These are phyloP conservation scores for Boloria euphrosyne DNA, from an alignment of 2,888 invertebrate species.

Conservation along the genomic window DNA sequence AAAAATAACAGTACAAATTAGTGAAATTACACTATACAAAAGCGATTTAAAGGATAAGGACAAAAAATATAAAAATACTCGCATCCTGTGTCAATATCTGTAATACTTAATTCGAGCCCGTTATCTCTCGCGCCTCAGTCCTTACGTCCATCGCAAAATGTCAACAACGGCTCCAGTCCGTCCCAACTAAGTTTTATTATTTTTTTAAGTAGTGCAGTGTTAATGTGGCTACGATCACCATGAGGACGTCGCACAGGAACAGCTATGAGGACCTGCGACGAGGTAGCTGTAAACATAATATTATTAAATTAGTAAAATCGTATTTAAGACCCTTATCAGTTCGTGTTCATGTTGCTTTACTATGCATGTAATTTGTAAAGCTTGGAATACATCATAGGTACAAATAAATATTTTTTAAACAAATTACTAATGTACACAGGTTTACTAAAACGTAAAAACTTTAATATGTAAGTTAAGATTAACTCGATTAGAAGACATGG, in stretches of 20 bases:
- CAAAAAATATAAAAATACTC: too few relatives aligned
- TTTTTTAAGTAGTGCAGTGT: conserved; percentile 21
- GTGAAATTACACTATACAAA: too few relatives aligned
- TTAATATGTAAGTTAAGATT: too few relatives aligned
- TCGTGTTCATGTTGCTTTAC: neutral
- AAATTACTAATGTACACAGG: too few relatives aligned
- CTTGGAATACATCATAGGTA: neutral
- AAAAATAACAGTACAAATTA: too few relatives aligned
- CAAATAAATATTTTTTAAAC: too few relatives aligned
- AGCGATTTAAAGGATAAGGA: too few relatives aligned
- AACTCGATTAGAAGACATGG: too few relatives aligned
- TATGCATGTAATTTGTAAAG: neutral
- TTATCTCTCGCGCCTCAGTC: conserved; percentile 12
- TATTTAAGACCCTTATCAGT: neutral
- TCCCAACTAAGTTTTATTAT: conserved; percentile 5
- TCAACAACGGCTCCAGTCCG: neutral
- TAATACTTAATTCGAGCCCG: too few relatives aligned
- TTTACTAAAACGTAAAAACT: too few relatives aligned
- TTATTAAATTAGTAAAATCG: neutral
- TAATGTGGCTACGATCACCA: conserved; percentile 42
- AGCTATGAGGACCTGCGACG: conserved; percentile 50
- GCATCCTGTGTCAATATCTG: too few relatives aligned
- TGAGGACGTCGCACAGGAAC: conserved; percentile 32
- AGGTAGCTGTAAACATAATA: conserved; percentile 4
- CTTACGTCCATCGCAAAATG: conserved; percentile 26